Percentiles rank a stretch among this genome's conserved stretches.
Evolutionary conservation across 2,113 vertebrate species (phyloP).

Genomic region (Cariama cristata): DNA sequence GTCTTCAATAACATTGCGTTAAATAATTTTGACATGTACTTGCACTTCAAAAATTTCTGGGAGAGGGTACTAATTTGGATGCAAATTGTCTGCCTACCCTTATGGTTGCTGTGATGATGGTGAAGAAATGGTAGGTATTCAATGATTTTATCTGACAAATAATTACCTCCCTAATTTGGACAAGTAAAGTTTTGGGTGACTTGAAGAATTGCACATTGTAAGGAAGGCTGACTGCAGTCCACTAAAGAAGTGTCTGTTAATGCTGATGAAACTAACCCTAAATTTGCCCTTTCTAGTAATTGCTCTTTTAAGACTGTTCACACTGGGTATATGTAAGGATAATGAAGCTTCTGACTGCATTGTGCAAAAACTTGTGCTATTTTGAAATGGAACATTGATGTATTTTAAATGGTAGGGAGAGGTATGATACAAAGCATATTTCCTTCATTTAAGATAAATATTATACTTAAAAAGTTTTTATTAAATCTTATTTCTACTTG

Average conservation of each 20-base stretch:
- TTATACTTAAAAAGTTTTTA: background rate
- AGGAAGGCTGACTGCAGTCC: background rate
- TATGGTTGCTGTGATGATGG: background rate
- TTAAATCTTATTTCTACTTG: background rate
- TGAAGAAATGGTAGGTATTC: background rate
- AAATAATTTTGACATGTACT: background rate
- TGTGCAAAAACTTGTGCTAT: background rate
- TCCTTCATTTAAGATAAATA: background rate
- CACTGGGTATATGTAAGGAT: background rate
- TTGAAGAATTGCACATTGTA: background rate
- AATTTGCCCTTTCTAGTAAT: background rate
- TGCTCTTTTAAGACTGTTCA: background rate
- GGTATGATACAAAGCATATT: background rate
- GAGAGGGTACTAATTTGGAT: background rate
- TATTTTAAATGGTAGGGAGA: background rate
- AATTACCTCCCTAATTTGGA: background rate
- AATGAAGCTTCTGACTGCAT: background rate
- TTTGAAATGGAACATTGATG: background rate
- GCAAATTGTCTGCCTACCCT: background rate
- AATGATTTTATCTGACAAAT: background rate
- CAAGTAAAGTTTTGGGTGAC: background rate
- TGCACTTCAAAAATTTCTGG: background rate
- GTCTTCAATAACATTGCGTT: background rate
- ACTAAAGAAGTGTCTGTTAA: background rate
- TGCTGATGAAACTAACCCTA: background rate